phyloP scores from a whole-genome alignment of 2,888 invertebrate species.

The Ophion ventricosus region DNA sequence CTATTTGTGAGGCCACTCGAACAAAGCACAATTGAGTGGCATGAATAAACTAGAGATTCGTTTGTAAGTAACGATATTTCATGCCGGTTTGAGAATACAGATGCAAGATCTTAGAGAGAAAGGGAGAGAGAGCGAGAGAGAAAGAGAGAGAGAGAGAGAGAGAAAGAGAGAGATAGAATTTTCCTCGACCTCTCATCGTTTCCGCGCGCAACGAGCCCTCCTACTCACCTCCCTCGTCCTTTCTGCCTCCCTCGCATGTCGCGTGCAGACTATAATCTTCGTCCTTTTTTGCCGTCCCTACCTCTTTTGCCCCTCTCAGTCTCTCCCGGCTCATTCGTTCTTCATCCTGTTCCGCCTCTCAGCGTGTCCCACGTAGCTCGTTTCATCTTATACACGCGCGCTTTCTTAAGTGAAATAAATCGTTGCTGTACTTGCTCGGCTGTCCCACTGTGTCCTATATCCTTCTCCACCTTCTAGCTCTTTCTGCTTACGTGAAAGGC shows the following conservation, averaged over 20 bases:
- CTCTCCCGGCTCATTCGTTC: conserved; percentile 55
- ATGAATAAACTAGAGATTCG: conserved; percentile 35
- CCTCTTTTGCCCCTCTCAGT: conserved; percentile 23
- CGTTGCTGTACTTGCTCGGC: conserved; percentile 62
- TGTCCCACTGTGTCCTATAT: conserved; percentile 36
- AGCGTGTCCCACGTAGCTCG: conserved; percentile 55
- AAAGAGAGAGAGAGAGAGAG: conserved; percentile 18
- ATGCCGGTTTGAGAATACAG: conserved; percentile 35
- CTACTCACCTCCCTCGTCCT: not conserved
- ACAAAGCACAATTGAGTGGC: conserved; percentile 31
- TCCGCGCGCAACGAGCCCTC: conserved; percentile 31
- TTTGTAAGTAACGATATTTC: conserved; percentile 38
- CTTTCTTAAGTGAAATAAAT: conserved; percentile 69
- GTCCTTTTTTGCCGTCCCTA: conserved; percentile 38
- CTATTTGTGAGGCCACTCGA: not conserved
- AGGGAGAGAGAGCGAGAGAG: conserved; percentile 15
- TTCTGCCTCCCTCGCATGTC: conserved; percentile 41
- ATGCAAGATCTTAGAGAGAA: conserved; percentile 14
- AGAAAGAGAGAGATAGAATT: conserved; percentile 5
- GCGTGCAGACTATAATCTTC: conserved; percentile 63
- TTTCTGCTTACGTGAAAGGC: conserved; percentile 26
- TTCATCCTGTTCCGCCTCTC: conserved; percentile 54
- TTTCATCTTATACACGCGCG: conserved; percentile 55
- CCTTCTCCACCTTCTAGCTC: conserved; percentile 17
- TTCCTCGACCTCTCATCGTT: conserved; percentile 52